These are phyloP conservation scores for Galendromus occidentalis DNA, from an alignment of 1,140 invertebrate genomes.

Conservation along the genomic window DNA sequence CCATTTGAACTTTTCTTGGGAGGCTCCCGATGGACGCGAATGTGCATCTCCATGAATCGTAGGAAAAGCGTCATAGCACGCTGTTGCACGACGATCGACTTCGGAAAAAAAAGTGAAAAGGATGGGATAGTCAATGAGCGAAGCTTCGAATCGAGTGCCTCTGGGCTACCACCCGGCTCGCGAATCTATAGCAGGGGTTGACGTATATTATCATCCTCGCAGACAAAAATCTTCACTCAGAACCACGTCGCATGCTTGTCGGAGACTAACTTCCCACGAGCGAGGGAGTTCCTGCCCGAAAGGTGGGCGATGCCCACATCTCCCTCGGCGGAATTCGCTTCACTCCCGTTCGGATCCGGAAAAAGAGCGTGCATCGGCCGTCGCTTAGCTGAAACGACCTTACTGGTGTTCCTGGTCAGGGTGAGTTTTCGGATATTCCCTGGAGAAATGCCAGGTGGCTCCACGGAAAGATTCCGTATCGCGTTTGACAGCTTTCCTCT, in stretches of 20 bases:
- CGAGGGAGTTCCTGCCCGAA: not conserved
- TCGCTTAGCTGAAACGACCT: not conserved
- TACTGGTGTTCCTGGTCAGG: not conserved
- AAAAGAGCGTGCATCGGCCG: not conserved
- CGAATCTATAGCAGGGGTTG: too few species aligned
- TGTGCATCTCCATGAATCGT: too few species aligned
- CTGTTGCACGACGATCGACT: too few species aligned
- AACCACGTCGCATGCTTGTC: not conserved
- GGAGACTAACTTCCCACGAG: not conserved
- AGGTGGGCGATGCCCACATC: not conserved
- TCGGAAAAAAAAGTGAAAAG: too few species aligned
- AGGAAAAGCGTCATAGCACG: too few species aligned
- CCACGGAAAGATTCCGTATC: not conserved
- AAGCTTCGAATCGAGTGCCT: not conserved
- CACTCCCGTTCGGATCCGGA: not conserved
- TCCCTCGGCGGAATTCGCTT: not conserved
- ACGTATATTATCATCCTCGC: not conserved
- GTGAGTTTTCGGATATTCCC: not conserved
- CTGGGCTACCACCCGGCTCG: too few species aligned
- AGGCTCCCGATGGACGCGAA: too few species aligned
- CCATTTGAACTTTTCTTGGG: too few species aligned
- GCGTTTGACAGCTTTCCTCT: not conserved
- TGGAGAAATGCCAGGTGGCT: not conserved
- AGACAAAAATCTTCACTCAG: slow-evolving; percentile 6
- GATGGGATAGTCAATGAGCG: not conserved